Base-by-base conservation (phyloP, 2,888 invertebrate genomes). In the Graphium colonna region DNA sequence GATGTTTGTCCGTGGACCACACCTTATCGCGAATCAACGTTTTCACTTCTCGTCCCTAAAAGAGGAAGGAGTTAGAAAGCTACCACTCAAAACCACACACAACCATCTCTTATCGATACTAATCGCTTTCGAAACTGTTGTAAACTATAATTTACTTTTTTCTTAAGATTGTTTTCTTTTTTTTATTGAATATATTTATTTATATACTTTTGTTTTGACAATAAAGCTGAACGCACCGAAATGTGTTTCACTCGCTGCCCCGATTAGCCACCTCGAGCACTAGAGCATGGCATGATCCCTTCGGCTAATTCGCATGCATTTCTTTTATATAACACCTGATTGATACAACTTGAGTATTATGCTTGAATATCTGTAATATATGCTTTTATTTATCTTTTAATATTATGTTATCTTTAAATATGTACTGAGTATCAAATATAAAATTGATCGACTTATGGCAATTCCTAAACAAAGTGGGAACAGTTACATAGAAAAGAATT, bases 191-290 rank as follows among this genome's bases (percentile, higher is more conserved):
- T 21, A 21, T 21, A 21, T 21, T 21, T 21, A 21, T 36, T 36
- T 10, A 36, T 36, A 12, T 36, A n/a, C n/a, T 73, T 75, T 73
- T 79, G 71, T 79, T 81, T 79, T 71, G 78, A n/a, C 62, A 89
- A 89, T 89, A 89, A 89, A 89, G 77, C 77, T 77, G 76, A 79
- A 72, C 75, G 88, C 88, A 89, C 87, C 72, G 77, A 89, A 87
- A 75, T 84, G 88, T 88, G 88, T 89, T 89, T 89, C 88, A 89
- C 88, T 89, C 79, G 84, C 82, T 74, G 73, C 77, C 82, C 88
- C 59, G 64, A 75, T 67, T 71, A 69, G 73, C 73, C 72, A 77
- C 79, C 83, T 74, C 68, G 63, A 68, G 85, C 86, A 85, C 84
- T 71, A 69, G 68, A 77, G 86, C 87, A 87, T 87, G 86, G 86